A percentile compares a stretch with the other conserved stretches of the same genome.
Conservation (phyloP, 2,888 invertebrate species). For the Habrosyne pyritoides region DNA sequence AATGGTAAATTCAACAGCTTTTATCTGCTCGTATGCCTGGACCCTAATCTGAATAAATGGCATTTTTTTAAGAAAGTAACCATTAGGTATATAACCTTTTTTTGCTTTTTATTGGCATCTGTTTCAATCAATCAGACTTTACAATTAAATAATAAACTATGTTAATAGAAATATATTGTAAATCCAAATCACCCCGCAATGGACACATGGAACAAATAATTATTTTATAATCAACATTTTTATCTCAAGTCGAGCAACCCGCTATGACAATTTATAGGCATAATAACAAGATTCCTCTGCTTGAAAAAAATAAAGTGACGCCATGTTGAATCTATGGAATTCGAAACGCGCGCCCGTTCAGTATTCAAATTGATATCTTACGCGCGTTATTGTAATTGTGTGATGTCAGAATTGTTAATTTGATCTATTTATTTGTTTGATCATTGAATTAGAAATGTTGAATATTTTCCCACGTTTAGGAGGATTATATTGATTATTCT, state of each 20-base stretch:
- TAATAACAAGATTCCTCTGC: slow-evolving; percentile 69
- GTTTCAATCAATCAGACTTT: neutral
- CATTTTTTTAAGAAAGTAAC: no score
- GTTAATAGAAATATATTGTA: neutral
- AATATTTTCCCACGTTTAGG: slow-evolving; percentile 30
- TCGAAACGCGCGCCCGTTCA: slow-evolving; percentile 54
- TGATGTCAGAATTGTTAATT: slow-evolving; percentile 38
- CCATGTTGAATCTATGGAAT: slow-evolving; percentile 67
- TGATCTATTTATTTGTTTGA: slow-evolving; percentile 43
- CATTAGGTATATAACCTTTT: no score
- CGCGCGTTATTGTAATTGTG: slow-evolving; percentile 27
- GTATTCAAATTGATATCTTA: slow-evolving; percentile 34
- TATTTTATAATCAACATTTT: slow-evolving; percentile 52
- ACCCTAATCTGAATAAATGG: no score
- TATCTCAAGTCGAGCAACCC: slow-evolving; percentile 65
- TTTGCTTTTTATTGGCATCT: neutral
- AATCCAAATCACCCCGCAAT: neutral
- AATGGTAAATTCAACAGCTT: no score
- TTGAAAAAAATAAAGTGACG: slow-evolving; percentile 56
- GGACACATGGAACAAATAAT: slow-evolving; percentile 24
- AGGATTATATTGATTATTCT: slow-evolving; percentile 26
- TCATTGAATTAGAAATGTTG: slow-evolving; percentile 19
- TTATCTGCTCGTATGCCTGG: no score
- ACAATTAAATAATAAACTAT: neutral
- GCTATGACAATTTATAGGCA: slow-evolving; percentile 67